phyloP scores from a whole-genome alignment of 1,140 invertebrate genomes.

The Euura saliciscinereae region DNA sequence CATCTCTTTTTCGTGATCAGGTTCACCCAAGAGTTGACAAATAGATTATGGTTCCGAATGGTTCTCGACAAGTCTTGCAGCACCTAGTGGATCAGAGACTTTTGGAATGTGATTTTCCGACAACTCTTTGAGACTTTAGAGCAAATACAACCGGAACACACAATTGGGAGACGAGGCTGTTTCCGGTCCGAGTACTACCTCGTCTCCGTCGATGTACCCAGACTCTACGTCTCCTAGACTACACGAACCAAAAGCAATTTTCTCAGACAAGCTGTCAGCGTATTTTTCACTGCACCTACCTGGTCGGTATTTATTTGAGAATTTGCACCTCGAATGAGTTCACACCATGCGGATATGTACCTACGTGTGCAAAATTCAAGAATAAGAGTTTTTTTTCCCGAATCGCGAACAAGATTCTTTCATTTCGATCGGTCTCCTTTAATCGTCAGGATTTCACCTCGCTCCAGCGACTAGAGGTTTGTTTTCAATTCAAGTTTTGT shows the following conservation, averaged over 20 bases:
- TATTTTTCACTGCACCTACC: too few species aligned
- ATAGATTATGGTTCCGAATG: neutral
- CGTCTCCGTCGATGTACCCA: neutral
- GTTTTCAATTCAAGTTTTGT: too few species aligned
- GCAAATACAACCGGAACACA: neutral
- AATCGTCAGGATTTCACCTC: too few species aligned
- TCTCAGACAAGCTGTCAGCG: neutral
- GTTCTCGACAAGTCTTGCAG: neutral
- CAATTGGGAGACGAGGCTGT: neutral
- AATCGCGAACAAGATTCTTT: too few species aligned
- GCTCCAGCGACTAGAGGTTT: too few species aligned
- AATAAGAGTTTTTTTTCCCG: too few species aligned
- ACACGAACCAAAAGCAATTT: neutral
- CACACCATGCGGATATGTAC: too few species aligned
- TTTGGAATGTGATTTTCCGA: neutral
- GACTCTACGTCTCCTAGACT: neutral
- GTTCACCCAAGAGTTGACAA: neutral
- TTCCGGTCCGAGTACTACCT: neutral
- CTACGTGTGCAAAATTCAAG: too few species aligned
- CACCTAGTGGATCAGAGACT: neutral
- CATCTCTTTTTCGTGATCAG: constrained; percentile 2
- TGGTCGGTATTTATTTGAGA: too few species aligned
- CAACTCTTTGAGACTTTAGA: neutral
- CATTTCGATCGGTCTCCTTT: too few species aligned
- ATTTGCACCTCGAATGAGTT: too few species aligned